Evolutionary conservation across 2,797 vertebrate genomes (phyloP).

Genomic region (Pyrocephalus nanus): DNA sequence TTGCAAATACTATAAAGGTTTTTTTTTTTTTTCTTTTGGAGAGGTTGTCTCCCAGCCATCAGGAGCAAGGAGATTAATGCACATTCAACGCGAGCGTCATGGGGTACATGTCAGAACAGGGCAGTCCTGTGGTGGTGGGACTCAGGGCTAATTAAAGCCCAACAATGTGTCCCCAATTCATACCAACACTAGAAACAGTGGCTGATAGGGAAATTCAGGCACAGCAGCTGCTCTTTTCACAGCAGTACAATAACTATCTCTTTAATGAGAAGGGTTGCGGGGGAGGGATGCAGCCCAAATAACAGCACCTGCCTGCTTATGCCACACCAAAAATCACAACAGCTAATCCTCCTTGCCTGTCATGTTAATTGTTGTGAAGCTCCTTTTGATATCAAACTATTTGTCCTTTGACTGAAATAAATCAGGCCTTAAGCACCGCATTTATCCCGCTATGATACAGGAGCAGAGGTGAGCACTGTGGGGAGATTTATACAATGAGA

Average conservation of each 20-base stretch:
- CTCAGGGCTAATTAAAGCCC: constrained; percentile 63
- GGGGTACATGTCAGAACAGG: constrained; percentile 30
- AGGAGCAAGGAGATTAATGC: not conserved
- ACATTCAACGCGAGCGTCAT: not conserved
- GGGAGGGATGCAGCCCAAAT: constrained; percentile 42
- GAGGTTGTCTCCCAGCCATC: not conserved
- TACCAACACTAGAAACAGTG: constrained; percentile 40
- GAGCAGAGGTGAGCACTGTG: constrained; percentile 58
- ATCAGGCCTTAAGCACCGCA: constrained; percentile 60
- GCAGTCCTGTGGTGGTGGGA: constrained; percentile 12
- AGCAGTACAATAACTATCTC: constrained; percentile 70
- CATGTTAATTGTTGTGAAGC: constrained; percentile 62
- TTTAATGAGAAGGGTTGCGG: constrained; percentile 34
- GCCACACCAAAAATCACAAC: constrained; percentile 39
- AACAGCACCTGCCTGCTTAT: constrained; percentile 71
- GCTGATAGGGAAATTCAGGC: constrained; percentile 66
- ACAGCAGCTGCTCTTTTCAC: constrained; percentile 75
- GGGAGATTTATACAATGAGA: constrained; percentile 40
- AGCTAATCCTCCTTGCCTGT: constrained; percentile 69
- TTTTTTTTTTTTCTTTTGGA: not conserved
- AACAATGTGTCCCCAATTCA: constrained; percentile 52
- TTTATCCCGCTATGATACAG: constrained; percentile 58
- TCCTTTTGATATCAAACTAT: constrained; percentile 68
- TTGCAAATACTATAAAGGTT: constrained; percentile 13
- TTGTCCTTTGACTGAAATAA: constrained; percentile 72